Evolutionary conservation across 2,888 invertebrate genomes (phyloP).

Genomic region (Agrilus cyanescens): DNA sequence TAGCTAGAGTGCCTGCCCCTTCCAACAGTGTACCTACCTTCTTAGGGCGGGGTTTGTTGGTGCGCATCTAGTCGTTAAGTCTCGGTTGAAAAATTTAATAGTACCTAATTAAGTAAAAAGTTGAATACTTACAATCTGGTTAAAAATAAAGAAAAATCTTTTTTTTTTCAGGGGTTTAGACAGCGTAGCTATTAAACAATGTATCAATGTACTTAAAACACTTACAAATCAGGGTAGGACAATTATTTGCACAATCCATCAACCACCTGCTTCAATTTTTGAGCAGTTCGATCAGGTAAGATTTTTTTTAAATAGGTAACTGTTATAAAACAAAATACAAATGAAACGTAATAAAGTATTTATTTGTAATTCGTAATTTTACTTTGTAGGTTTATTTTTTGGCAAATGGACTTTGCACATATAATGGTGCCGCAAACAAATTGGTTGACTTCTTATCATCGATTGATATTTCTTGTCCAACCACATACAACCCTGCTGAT

Average conservation of each 20-base stretch:
- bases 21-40: too few species aligned
- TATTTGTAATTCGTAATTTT: neutral
- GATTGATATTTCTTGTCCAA: constrained; percentile 56
- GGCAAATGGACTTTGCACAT: constrained; percentile 51
- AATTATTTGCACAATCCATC: constrained; percentile 70
- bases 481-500: constrained; percentile 71
- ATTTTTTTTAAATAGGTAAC: neutral
- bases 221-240: constrained; percentile 61
- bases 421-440: constrained; percentile 54
- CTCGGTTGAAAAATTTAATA: too few species aligned
- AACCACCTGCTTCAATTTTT: constrained; percentile 66
- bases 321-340: neutral
- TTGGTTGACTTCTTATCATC: constrained; percentile 57
- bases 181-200: constrained; percentile 59
- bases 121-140: neutral
- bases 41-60: too few species aligned
- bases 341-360: neutral
- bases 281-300: constrained; percentile 57
- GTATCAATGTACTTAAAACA: constrained; percentile 54
- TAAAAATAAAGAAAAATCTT: neutral
- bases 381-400: constrained; percentile 34
- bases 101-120: too few species aligned
- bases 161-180: constrained; percentile 52
- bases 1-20: too few species aligned
- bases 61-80: too few species aligned